phyloP scores from a whole-genome alignment of 1,140 invertebrate species.

The Micrasema longulum region DNA sequence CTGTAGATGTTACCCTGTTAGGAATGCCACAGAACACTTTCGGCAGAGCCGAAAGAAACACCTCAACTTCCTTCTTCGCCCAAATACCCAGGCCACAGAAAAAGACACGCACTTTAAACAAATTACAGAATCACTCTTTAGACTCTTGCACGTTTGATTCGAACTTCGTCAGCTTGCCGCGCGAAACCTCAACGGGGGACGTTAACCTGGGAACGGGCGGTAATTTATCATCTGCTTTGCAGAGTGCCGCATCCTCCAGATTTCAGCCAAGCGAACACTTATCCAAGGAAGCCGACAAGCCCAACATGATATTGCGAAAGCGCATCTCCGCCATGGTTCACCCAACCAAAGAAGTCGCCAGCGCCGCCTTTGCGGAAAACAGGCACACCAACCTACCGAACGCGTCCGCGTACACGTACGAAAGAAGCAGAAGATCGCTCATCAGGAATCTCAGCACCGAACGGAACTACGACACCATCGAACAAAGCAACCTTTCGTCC shows the following conservation, averaged over 20 bases:
- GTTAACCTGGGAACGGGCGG: not conserved
- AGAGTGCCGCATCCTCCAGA: conserved; percentile 29
- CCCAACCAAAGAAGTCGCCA: conserved; percentile 47
- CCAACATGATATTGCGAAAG: conserved; percentile 51
- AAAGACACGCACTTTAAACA: conserved; percentile 32
- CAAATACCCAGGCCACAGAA: not conserved
- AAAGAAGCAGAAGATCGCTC: conserved; percentile 29
- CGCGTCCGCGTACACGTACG: conserved; percentile 12
- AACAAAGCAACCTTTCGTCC: conserved; percentile 48
- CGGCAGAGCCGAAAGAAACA: no score
- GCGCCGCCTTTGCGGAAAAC: conserved; percentile 43
- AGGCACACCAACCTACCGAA: conserved; percentile 19
- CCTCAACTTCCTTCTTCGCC: not conserved
- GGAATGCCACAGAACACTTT: not conserved
- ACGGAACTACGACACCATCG: conserved; percentile 50
- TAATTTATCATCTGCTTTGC: conserved; percentile 39
- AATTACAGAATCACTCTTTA: conserved; percentile 36
- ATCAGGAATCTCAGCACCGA: conserved; percentile 45
- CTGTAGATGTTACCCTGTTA: conserved; percentile 43
- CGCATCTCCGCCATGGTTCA: conserved; percentile 51
- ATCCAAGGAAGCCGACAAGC: conserved; percentile 45
- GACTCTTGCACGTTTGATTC: conserved; percentile 18
- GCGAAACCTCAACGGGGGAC: conserved; percentile 24
- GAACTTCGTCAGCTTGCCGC: conserved; percentile 4
- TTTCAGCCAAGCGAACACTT: conserved; percentile 33